These are phyloP conservation scores for Drosophila pegasa DNA, from an alignment of 2,888 invertebrate species.

Conservation along the genomic window DNA sequence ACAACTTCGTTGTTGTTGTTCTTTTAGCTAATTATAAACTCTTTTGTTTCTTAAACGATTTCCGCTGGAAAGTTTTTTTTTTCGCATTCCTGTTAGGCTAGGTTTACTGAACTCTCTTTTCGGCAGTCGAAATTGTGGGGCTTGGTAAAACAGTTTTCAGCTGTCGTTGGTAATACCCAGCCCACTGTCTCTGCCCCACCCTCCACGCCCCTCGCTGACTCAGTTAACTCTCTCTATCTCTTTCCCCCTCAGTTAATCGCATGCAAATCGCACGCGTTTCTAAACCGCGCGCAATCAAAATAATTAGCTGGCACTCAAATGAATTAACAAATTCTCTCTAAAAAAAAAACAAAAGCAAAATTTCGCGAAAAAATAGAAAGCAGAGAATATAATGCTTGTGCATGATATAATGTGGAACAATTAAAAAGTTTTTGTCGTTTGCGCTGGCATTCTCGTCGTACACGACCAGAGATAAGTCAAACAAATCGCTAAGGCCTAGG, in stretches of 20 bases:
- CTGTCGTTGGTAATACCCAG: constrained; percentile 13
- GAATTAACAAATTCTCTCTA: constrained; percentile 46
- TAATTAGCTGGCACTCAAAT: constrained; percentile 58
- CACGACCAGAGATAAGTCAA: constrained; percentile 19
- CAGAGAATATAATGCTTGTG: not conserved
- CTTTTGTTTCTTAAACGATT: not conserved
- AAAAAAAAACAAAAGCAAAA: not conserved
- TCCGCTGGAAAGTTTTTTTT: constrained; percentile 11
- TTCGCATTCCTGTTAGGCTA: not conserved
- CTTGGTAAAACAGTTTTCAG: constrained; percentile 25
- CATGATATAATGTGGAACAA: constrained; percentile 24
- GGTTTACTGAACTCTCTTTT: constrained; percentile 38
- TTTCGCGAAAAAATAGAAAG: not conserved
- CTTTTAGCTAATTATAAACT: not conserved
- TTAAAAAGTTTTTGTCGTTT: constrained; percentile 27
- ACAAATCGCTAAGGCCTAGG: constrained; percentile 20
- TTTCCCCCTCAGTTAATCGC: constrained; percentile 14
- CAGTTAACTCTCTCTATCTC: not conserved
- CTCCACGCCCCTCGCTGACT: not conserved
- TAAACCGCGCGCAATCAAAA: constrained; percentile 49
- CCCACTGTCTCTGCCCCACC: not conserved
- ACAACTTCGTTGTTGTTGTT: not conserved
- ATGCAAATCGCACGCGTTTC: constrained; percentile 34
- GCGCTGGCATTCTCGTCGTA: not conserved
- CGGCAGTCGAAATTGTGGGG: constrained; percentile 14